Evolutionary conservation across 2,797 vertebrate genomes (phyloP).

Genomic region (Aphelocoma californica): DNA sequence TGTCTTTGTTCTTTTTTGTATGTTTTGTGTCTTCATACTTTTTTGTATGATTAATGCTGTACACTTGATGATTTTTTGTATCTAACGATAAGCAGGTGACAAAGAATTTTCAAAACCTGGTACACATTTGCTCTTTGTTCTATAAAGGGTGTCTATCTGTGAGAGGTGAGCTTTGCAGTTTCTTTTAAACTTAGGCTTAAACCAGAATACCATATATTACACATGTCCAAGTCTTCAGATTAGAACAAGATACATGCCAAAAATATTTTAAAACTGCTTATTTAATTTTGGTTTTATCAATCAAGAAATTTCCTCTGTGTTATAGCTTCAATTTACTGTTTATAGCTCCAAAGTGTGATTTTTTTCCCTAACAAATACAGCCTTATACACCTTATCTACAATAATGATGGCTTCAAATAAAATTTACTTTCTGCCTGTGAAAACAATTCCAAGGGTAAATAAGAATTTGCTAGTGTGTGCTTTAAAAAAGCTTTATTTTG

Average conservation of each 20-base stretch:
- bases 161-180: neutral
- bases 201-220: neutral
- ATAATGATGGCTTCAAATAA: neutral
- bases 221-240: neutral
- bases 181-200: neutral
- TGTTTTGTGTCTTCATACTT: no score
- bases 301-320: neutral
- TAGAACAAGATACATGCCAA: neutral
- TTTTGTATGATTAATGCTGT: neutral
- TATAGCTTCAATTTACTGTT: neutral
- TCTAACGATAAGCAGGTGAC: neutral
- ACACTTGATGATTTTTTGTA: neutral
- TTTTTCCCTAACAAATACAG: neutral
- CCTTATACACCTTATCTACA: neutral
- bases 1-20: neutral
- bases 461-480: neutral
- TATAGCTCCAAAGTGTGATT: neutral
- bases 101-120: neutral
- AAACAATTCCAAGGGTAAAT: neutral
- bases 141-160: neutral
- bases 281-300: neutral
- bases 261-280: neutral
- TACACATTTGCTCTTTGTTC: neutral
- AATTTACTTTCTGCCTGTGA: neutral
- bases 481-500: slow-evolving; percentile 18